Base-by-base conservation (phyloP, 2,888 invertebrate genomes). In the Elysia crispata region DNA sequence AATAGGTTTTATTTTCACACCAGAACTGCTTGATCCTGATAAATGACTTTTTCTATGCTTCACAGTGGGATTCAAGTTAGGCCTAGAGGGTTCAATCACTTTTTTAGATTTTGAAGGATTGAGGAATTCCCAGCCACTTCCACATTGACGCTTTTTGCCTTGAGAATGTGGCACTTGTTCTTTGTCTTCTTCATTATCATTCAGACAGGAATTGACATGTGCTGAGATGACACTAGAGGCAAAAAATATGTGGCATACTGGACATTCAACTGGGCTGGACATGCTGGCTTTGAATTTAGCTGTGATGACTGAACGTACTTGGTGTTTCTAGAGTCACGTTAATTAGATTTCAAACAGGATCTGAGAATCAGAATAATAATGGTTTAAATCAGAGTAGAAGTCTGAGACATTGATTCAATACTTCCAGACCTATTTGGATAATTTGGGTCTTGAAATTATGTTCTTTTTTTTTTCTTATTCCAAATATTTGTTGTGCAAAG, bases 231-330 rank as follows among this genome's bases (percentile, higher is more conserved):
- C 66, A 13, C 77, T 67, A 6, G 79, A 73, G 30, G 79, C 77
- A 77, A 86, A 87, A 31, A 18, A 62, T 54, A 83, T 83, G 8
- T 81, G 79, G 82, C 89, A 89, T 18, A 88, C 83, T 3, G 89
- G 89, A 77, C 89, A 89, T 41, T 83, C 82, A 1, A 79, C 67
- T 20, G 11, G 31, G 23, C 28, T 25, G 5, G 23, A 49, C 57
- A 15, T 50, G 41, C 3, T 41, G 41, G 41, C 41, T 41, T 41
- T 41, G 3, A 41, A 41, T 41, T 41, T 6, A 41, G 3, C 11
- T 3, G 41, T 41, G 11, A 41, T 41, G 41, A 41, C 41, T 41
- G 41, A 41, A 41, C 41, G 11, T 41, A 41, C 41, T n/a, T n/a
- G n/a, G n/a, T n/a, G n/a, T n/a, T n/a, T n/a, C n/a, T n/a, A n/a